Evolutionary conservation across 1,140 invertebrate genomes (phyloP).

Genomic region (Leptinotarsa lineolata): DNA sequence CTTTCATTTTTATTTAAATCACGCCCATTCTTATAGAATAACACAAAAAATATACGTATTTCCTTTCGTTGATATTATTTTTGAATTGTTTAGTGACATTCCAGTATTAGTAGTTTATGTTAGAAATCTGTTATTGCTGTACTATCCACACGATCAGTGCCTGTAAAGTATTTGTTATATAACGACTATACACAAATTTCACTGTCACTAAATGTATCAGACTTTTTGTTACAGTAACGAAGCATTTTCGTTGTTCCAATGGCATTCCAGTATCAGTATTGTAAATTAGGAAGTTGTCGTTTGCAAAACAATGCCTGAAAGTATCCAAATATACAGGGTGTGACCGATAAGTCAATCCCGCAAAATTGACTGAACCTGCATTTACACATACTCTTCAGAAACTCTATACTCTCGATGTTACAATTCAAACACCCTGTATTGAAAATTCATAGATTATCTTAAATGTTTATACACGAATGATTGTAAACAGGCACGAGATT

Average conservation of each 20-base stretch:
- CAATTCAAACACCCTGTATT: no score
- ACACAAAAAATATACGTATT: conserved; percentile 31
- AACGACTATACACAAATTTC: neutral
- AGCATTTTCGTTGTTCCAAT: conserved; percentile 10
- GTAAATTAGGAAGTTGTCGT: conserved; percentile 40
- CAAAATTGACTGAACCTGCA: conserved; percentile 4
- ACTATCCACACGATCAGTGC: neutral
- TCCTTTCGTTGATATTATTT: conserved; percentile 29
- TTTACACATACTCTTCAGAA: no score
- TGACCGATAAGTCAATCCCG: neutral
- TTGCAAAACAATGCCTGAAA: neutral
- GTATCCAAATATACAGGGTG: conserved; percentile 2
- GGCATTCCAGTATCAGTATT: conserved; percentile 52
- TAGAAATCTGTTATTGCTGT: neutral
- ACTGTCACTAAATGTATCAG: neutral
- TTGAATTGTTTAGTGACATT: conserved; percentile 7
- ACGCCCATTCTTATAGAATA: conserved; percentile 36
- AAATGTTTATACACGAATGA: no score
- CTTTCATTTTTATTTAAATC: conserved; percentile 37
- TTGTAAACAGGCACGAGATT: neutral
- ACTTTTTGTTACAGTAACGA: neutral
- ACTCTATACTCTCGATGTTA: no score
- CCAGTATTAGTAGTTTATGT: neutral
- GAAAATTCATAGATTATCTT: no score
- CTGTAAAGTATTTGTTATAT: neutral